These are phyloP conservation scores for Thymelicus lineola DNA, from an alignment of 2,888 invertebrate genomes.

Conservation along the genomic window DNA sequence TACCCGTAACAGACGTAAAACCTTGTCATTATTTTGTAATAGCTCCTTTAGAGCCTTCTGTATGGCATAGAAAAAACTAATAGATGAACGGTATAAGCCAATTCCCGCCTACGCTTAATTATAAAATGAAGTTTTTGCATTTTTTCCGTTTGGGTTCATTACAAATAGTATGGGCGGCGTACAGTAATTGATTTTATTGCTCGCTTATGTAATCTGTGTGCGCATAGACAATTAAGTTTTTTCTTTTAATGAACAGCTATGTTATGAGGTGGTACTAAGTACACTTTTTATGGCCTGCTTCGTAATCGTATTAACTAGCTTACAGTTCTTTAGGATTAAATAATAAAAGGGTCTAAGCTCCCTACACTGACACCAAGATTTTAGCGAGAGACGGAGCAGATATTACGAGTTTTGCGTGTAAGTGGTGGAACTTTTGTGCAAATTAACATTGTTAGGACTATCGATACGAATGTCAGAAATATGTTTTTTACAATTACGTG, in stretches of 20 bases:
- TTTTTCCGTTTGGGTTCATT: constrained; percentile 44
- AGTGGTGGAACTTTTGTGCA: too few relatives aligned
- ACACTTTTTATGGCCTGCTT: constrained; percentile 27
- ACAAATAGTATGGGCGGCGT: constrained; percentile 45
- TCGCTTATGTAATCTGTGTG: constrained; percentile 40
- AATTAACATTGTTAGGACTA: too few relatives aligned
- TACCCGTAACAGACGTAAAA: constrained; percentile 23
- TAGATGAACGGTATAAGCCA: constrained; percentile 50
- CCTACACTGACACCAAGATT: too few relatives aligned
- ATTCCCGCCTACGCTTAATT: constrained; percentile 56
- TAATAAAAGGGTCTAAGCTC: not conserved
- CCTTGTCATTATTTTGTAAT: constrained; percentile 30
- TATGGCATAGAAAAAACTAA: constrained; percentile 50
- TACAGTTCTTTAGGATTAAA: not conserved
- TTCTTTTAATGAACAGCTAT: constrained; percentile 34
- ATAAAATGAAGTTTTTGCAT: constrained; percentile 51
- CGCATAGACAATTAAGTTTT: constrained; percentile 43
- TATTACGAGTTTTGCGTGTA: too few relatives aligned
- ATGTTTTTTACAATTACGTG: too few relatives aligned
- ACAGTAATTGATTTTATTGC: constrained; percentile 45
- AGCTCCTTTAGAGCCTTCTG: constrained; percentile 27
- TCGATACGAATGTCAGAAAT: too few relatives aligned
- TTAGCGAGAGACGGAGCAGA: too few relatives aligned
- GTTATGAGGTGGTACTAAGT: constrained; percentile 33
- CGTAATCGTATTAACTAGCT: constrained; percentile 9